phyloP scores from a whole-genome alignment of 2,888 invertebrate species.

The Himalopsyche japonica region DNA sequence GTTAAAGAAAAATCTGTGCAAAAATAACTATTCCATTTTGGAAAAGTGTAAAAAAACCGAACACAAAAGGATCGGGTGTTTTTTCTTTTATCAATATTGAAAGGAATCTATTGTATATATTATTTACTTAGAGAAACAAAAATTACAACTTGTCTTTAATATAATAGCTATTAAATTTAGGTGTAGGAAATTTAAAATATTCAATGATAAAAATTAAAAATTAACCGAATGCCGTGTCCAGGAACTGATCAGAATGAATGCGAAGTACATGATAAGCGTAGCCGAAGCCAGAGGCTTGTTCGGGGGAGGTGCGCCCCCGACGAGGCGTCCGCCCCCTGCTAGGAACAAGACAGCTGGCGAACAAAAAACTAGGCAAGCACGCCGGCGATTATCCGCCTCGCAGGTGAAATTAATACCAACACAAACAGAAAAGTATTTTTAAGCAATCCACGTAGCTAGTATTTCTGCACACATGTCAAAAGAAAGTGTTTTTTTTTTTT shows the following conservation, averaged over 20 bases:
- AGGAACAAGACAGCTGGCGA: conserved; percentile 49
- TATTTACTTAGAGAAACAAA: too few relatives aligned
- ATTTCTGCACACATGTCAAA: background rate
- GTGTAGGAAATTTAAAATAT: too few relatives aligned
- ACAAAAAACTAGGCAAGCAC: conserved; percentile 40
- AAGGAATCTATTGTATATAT: too few relatives aligned
- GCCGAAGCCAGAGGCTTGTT: conserved; percentile 81
- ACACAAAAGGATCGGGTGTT: too few relatives aligned
- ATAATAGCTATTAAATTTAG: too few relatives aligned
- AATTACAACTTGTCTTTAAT: too few relatives aligned
- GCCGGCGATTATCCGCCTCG: conserved; percentile 26
- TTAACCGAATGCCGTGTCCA: conserved; percentile 42
- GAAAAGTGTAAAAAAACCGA: too few relatives aligned
- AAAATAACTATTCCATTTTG: too few relatives aligned
- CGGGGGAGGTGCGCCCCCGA: conserved; percentile 56
- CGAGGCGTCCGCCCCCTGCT: conserved; percentile 49
- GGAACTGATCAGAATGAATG: conserved; percentile 76
- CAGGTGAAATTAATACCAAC: conserved; percentile 15
- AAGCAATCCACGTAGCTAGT: background rate
- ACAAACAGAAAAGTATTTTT: background rate
- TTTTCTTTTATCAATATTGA: too few relatives aligned
- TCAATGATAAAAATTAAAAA: background rate
- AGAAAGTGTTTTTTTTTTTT: too few relatives aligned
- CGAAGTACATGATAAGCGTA: conserved; percentile 81
- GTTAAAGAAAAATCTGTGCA: too few relatives aligned